These are phyloP conservation scores for Macropis europaea DNA, from an alignment of 2,888 invertebrate genomes.

Conservation along the genomic window DNA sequence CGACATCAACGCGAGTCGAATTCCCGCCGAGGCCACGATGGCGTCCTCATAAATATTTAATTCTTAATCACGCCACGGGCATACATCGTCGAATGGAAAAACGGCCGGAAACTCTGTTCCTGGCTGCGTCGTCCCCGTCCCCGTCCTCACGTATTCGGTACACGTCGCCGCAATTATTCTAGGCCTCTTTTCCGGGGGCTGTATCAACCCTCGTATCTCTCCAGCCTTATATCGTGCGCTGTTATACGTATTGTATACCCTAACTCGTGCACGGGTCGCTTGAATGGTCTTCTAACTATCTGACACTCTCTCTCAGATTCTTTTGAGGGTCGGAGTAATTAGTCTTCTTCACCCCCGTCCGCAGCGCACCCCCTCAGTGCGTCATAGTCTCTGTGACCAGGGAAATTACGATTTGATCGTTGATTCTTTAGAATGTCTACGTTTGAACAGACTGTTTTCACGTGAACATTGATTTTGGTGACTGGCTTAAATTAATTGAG, in stretches of 20 bases:
- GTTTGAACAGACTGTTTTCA: too few relatives aligned
- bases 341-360: not conserved
- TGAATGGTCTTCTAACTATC: conserved; percentile 32
- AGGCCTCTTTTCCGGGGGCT: conserved; percentile 1
- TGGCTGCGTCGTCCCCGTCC: not conserved
- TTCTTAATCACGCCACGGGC: conserved; percentile 57
- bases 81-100: conserved; percentile 8
- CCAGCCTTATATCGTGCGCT: not conserved
- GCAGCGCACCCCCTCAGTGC: not conserved
- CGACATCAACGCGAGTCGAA: conserved; percentile 29
- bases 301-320: conserved; percentile 10
- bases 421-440: not conserved
- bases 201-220: conserved; percentile 29
- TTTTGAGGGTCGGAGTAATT: conserved; percentile 28
- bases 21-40: not conserved
- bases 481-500: too few relatives aligned
- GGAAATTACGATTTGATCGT: not conserved
- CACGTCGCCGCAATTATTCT: conserved; percentile 35
- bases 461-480: too few relatives aligned
- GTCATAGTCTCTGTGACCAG: not conserved
- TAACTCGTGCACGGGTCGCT: not conserved
- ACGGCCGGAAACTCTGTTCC: not conserved
- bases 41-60: conserved; percentile 56
- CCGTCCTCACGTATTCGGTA: not conserved
- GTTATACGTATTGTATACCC: conserved; percentile 19